Conservation (phyloP, 2,888 invertebrate genomes). For the Caenorhabditis sulstoni region DNA sequence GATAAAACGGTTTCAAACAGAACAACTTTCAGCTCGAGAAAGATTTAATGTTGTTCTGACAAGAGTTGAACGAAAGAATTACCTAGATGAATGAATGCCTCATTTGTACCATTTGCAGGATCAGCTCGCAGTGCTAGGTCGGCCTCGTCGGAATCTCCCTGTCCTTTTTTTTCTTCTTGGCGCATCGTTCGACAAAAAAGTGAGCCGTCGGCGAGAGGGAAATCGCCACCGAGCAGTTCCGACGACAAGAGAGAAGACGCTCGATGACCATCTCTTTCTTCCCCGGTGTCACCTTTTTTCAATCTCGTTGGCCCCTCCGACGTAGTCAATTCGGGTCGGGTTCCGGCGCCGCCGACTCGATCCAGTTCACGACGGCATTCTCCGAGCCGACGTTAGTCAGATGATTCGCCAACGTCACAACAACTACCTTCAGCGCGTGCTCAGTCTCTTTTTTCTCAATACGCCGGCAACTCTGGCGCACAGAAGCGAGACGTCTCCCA, state of each 20-base stretch:
- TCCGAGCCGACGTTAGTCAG: constrained; percentile 68
- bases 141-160: too few relatives aligned
- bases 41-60: too few relatives aligned
- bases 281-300: constrained; percentile 33
- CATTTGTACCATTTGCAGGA: too few relatives aligned
- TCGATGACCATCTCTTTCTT: constrained; percentile 7
- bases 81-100: too few relatives aligned
- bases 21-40: too few relatives aligned
- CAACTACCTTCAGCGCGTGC: constrained; percentile 66
- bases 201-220: too few relatives aligned
- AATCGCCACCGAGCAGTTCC: too few relatives aligned
- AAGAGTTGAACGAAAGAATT: too few relatives aligned
- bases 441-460: constrained; percentile 83
- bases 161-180: too few relatives aligned
- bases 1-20: too few relatives aligned
- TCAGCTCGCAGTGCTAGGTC: too few relatives aligned
- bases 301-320: constrained; percentile 66
- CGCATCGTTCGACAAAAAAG: too few relatives aligned
- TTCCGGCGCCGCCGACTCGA: constrained; percentile 70
- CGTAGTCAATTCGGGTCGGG: constrained; percentile 73
- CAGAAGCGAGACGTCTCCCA: constrained; percentile 89
- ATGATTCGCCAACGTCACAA: constrained; percentile 62
- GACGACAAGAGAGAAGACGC: constrained; percentile 15
- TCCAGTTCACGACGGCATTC: constrained; percentile 49
- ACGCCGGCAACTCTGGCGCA: constrained; percentile 81